phyloP scores from a whole-genome alignment of 2,797 vertebrate species.

The Gadopsis bispinosus region DNA sequence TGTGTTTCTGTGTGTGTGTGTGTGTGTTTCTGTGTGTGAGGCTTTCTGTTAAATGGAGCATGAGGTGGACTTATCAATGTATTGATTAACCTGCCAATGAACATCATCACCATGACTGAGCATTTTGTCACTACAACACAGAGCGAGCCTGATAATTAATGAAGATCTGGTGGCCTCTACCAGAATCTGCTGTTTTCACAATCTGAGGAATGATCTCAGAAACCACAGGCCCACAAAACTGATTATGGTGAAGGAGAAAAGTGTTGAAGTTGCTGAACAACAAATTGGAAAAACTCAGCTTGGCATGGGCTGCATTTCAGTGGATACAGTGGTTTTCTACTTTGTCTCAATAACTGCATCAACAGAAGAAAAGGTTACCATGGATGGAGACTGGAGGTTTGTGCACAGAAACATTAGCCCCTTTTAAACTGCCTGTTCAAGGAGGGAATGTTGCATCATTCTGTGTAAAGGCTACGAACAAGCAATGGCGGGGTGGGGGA shows the following conservation, averaged over 20 bases:
- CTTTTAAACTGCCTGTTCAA: too few relatives aligned
- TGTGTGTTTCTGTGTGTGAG: background rate
- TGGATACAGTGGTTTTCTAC: background rate
- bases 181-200: conserved; percentile 6
- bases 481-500: too few relatives aligned
- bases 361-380: background rate
- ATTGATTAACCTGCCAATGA: conserved; percentile 48
- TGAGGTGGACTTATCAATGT: conserved; percentile 31
- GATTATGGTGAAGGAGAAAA: background rate
- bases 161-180: conserved; percentile 15
- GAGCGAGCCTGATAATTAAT: conserved; percentile 27
- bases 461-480: too few relatives aligned
- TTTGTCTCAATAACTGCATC: background rate
- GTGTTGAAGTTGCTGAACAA: background rate
- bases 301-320: background rate
- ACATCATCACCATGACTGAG: conserved; percentile 42
- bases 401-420: too few relatives aligned
- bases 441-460: too few relatives aligned
- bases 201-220: background rate
- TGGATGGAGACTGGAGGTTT: background rate
- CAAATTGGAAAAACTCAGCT: background rate
- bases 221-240: background rate
- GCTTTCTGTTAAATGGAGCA: conserved; percentile 12
- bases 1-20: background rate
- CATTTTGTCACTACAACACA: conserved; percentile 39